phyloP scores from a whole-genome alignment of 2,888 invertebrate species.

The Autographa gamma region DNA sequence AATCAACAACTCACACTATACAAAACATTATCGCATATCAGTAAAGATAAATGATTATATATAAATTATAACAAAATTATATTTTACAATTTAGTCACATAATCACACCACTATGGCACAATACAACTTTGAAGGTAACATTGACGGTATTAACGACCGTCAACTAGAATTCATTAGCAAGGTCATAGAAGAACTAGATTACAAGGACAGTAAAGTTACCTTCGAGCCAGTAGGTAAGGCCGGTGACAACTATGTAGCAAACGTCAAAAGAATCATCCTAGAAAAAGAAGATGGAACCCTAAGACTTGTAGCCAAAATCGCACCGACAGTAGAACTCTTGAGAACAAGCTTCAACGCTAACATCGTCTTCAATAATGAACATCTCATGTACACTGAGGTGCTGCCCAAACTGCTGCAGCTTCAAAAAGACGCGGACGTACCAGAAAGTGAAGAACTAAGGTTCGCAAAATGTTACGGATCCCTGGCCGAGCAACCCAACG shows the following conservation, averaged over 20 bases:
- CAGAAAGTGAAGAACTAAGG: slow-evolving; percentile 61
- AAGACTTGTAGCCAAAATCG: slow-evolving; percentile 71
- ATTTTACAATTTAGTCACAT: neutral
- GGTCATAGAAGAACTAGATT: slow-evolving; percentile 63
- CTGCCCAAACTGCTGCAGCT: slow-evolving; percentile 65
- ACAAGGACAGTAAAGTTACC: slow-evolving; percentile 54
- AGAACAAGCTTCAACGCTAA: slow-evolving; percentile 48
- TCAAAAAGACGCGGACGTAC: slow-evolving; percentile 62
- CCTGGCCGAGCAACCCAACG: slow-evolving; percentile 58
- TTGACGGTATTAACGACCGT: slow-evolving; percentile 51
- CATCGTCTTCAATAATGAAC: slow-evolving; percentile 66
- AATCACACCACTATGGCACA: slow-evolving; percentile 44
- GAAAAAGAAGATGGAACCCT: slow-evolving; percentile 53
- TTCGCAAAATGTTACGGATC: slow-evolving; percentile 69
- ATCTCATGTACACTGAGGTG: slow-evolving; percentile 64
- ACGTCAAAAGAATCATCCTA: slow-evolving; percentile 60
- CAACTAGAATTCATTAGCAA: slow-evolving; percentile 66
- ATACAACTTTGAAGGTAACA: slow-evolving; percentile 62
- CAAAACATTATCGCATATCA: neutral
- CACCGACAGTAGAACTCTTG: slow-evolving; percentile 55
- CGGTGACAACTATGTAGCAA: slow-evolving; percentile 67
- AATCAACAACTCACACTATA: neutral
- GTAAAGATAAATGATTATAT: neutral
- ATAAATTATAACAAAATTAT: neutral
- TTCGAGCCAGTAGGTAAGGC: slow-evolving; percentile 62